Evolutionary conservation across 92 coral and sea anemone genomes (phyloP), one percentile per base, ranked within the genome.

Genomic region (Phenganax subtilis): DNA sequence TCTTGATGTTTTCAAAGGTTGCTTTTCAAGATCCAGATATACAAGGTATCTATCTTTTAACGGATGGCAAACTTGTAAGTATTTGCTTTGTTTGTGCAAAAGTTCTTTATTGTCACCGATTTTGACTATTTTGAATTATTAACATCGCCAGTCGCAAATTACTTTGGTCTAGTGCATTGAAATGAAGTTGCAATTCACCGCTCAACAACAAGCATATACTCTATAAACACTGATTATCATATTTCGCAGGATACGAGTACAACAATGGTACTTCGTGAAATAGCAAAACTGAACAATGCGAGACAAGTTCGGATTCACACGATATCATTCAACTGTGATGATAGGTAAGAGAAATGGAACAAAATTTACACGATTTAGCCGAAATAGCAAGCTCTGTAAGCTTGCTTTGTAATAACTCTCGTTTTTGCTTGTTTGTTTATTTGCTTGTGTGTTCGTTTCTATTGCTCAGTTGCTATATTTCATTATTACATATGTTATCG

Each of bases 1-100:
- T 1, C 5, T 37, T 37, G 47, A 37, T 53, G 55, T 16, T 69
- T 66, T 75, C 75, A 9, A 62, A 90, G 93, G 72, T 76, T 57
- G 98, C 98, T 30, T 94, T 94, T 80, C 89, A 90, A 51, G 98
- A 94, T 73, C 89, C 90, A 9, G 92, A 89, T n/a, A 86, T 90
- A 1, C 88, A 91, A 86, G 98, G 98, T 6, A 90, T 94, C 28
- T 94, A 94, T 82, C 92, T 94, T 17, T 77, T 94, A 15, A 94
- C 94, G n/a, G 98, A 94, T 55, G 98, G 98, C 30, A 94, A 94
- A 83, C 98, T 97, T 55, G 98, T 94, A 69, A 84, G 98, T 91
- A 75, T 10, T 1, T 2, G 15, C 7, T 6, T 59, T 14, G 16
- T 59, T 6, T 59, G 20, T 14, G 16, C 12, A 59, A 12, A 12